Percentiles rank a stretch among this genome's conserved stretches.
Conservation (phyloP, 2,888 invertebrate species). For the Celastrina argiolus region DNA sequence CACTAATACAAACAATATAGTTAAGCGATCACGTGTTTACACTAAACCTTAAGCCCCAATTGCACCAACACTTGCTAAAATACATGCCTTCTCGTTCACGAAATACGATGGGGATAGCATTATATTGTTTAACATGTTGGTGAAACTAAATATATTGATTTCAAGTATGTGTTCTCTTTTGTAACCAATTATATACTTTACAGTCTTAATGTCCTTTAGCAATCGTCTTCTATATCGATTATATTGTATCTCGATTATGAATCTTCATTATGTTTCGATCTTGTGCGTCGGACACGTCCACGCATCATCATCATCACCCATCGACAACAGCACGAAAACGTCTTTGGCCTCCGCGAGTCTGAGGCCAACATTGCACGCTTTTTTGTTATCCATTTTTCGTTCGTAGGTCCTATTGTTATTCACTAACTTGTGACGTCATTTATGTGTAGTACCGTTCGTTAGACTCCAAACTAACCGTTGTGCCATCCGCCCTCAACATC, state of each 20-base stretch:
- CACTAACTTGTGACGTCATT: background rate
- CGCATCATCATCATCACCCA: background rate
- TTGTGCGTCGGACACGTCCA: background rate
- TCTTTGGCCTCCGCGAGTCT: slow-evolving; percentile 69
- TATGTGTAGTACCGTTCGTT: background rate
- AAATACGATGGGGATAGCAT: no score
- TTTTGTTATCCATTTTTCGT: slow-evolving; percentile 37
- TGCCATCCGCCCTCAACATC: background rate
- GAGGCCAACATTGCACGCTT: slow-evolving; percentile 71
- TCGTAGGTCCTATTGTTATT: background rate
- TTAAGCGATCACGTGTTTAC: background rate
- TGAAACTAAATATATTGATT: no score
- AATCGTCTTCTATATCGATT: no score
- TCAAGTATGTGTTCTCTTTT: no score
- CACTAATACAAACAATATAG: background rate
- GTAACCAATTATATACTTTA: no score
- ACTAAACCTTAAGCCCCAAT: no score
- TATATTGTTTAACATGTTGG: no score
- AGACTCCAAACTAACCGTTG: background rate
- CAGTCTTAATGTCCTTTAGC: no score
- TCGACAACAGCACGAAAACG: slow-evolving; percentile 45
- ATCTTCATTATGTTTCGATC: background rate
- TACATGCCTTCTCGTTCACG: no score
- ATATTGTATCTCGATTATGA: no score
- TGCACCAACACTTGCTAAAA: no score